Conservation (phyloP, 2,113 vertebrate species). For the Chaenocephalus aceratus region DNA sequence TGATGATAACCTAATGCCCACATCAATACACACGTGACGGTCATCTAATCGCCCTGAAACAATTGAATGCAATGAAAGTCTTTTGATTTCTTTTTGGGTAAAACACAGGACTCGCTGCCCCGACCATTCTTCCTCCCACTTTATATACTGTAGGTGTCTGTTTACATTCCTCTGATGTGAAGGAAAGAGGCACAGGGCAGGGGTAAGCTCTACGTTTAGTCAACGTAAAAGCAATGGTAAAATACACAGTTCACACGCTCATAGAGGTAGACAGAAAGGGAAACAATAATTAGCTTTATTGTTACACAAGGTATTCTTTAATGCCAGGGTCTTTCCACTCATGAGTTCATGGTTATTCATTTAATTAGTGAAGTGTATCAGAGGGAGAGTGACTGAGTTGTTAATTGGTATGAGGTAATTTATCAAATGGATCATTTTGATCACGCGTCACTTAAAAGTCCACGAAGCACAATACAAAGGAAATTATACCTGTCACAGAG, state of each 20-base stretch:
- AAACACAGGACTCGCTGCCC: background rate
- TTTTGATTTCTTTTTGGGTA: conserved; percentile 1
- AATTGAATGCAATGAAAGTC: background rate
- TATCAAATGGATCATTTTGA: no score
- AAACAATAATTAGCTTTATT: no score
- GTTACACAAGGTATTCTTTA: no score
- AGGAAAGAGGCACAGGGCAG: conserved; percentile 28
- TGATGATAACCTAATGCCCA: background rate
- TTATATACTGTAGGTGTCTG: conserved; percentile 6
- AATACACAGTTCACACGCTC: background rate
- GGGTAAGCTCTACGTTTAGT: conserved; percentile 8
- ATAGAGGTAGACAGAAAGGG: no score
- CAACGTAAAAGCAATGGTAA: background rate
- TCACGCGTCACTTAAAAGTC: no score
- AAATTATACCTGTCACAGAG: background rate
- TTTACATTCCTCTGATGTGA: conserved; percentile 54
- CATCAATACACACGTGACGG: background rate
- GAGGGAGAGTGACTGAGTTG: no score
- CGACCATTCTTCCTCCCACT: background rate
- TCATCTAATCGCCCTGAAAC: background rate
- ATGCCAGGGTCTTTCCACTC: no score
- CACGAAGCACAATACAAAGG: no score
- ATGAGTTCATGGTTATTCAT: no score
- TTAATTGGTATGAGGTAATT: no score
- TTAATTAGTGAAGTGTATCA: no score